A percentile compares a stretch with the other conserved stretches of the same genome.
Evolutionary conservation across 2,888 invertebrate genomes (phyloP).

Genomic region (Hartigia nigra): DNA sequence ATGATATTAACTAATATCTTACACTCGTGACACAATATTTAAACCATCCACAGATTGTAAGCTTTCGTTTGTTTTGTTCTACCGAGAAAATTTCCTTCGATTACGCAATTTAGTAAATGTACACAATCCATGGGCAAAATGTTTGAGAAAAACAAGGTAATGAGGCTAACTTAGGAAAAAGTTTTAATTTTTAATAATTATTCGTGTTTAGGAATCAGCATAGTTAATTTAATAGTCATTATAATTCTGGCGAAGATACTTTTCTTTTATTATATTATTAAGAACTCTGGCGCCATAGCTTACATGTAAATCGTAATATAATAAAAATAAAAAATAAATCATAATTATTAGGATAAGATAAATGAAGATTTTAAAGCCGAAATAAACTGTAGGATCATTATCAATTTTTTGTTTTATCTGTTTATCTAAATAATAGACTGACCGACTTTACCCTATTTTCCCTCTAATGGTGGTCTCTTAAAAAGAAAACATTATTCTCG

Average conservation of each 20-base stretch:
- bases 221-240: too few species aligned
- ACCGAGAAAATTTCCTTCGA: too few species aligned
- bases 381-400: not conserved
- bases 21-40: too few species aligned
- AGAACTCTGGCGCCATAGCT: not conserved
- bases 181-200: not conserved
- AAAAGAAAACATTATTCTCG: conserved; percentile 25
- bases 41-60: too few species aligned
- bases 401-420: not conserved
- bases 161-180: not conserved
- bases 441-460: not conserved
- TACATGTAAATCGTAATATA: too few species aligned
- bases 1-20: too few species aligned
- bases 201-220: not conserved
- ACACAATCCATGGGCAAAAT: too few species aligned
- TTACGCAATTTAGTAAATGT: too few species aligned
- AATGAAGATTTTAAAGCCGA: not conserved
- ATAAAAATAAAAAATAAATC: too few species aligned
- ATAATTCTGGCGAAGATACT: not conserved
- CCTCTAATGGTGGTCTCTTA: not conserved
- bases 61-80: too few species aligned
- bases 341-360: not conserved
- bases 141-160: too few species aligned
- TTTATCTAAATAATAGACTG: not conserved
- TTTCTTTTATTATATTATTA: too few species aligned